A percentile compares a stretch with the other conserved stretches of the same genome.
phyloP scores from a whole-genome alignment of 1,140 invertebrate genomes.

The Halesus radiatus region DNA sequence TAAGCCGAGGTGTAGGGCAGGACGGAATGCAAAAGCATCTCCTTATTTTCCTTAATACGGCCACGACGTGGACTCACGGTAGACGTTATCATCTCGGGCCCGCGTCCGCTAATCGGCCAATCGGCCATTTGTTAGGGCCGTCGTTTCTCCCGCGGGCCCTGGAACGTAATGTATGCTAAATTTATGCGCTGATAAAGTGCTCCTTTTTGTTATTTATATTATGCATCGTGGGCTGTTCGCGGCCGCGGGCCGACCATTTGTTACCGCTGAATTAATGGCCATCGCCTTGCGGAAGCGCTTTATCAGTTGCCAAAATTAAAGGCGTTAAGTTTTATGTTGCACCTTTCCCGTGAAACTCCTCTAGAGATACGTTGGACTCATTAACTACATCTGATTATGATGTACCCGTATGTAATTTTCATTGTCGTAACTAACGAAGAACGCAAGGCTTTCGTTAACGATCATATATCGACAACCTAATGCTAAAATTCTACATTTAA shows the following conservation, averaged over 20 bases:
- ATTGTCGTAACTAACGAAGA: too few species aligned
- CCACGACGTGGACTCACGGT: constrained; percentile 10
- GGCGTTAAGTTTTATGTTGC: too few species aligned
- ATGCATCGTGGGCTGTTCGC: constrained; percentile 49
- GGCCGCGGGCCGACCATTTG: constrained; percentile 23
- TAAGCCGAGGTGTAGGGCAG: too few species aligned
- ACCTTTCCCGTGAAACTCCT: too few species aligned
- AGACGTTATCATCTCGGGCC: constrained; percentile 45
- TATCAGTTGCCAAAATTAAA: constrained; percentile 16
- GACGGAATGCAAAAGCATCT: too few species aligned
- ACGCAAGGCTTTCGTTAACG: too few species aligned
- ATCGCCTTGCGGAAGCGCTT: constrained; percentile 22
- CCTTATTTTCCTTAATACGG: neutral
- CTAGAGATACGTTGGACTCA: too few species aligned
- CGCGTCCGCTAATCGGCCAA: constrained; percentile 47
- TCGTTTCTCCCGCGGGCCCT: constrained; percentile 23
- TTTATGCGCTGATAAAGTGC: constrained; percentile 55
- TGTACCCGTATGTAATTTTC: too few species aligned
- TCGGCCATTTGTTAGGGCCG: constrained; percentile 51
- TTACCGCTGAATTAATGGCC: constrained; percentile 11
- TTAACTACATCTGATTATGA: too few species aligned
- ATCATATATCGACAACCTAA: too few species aligned
- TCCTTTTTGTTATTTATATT: constrained; percentile 55
- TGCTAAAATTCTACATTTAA: too few species aligned
- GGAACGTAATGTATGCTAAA: constrained; percentile 54